Base-by-base conservation (phyloP, 2,113 vertebrate species). In the Entelurus aequoreus region DNA sequence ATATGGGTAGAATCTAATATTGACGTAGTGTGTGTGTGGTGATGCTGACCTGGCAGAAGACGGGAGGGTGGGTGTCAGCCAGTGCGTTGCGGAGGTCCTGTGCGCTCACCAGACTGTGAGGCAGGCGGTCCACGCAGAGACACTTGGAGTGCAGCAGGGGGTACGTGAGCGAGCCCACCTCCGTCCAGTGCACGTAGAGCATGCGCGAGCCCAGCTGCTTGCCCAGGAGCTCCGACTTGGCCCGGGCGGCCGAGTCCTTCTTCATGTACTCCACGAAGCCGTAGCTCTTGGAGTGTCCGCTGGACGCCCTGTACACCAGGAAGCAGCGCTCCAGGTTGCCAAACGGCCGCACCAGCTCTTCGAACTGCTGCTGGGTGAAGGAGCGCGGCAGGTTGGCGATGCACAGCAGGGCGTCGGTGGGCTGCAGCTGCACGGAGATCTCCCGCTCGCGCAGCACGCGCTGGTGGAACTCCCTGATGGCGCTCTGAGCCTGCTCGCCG, bases 231-330 rank as follows among this genome's bases (percentile, higher is more conserved):
- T 96, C 94, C 0, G 94, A 95, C 77, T 96, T 98, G 47, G 95
- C 95, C 0, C 95, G 76, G 62, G 94, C 94, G 0, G 95, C 95
- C 0, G 94, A 94, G 76, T 97, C 95, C 79, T 96, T 98, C 75
- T 97, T 98, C 95, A 97, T 98, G 75, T 94, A 98, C 77, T 98
- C 95, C 15, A 95, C 95, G 1, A 97, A 98, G 48, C 95, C 95
- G 0, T 98, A 98, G 28, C 95, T 94, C 71, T 98, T 96, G 19
- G 95, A 94, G 47, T 93, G 93, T 13, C 94, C 94, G 0, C 89
- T 92, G 47, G 73, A 54, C 14, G 87, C 61, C 0, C 92, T 94
- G 84, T 95, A 93, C 4, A 96, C 94, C 79, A 98, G 81, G 72
- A 98, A 96, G 79, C 95, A 97, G 15, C 95, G 93, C 67, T 98